Base-by-base conservation (phyloP, 2,797 vertebrate genomes). In the Pelochelys cantorii region DNA sequence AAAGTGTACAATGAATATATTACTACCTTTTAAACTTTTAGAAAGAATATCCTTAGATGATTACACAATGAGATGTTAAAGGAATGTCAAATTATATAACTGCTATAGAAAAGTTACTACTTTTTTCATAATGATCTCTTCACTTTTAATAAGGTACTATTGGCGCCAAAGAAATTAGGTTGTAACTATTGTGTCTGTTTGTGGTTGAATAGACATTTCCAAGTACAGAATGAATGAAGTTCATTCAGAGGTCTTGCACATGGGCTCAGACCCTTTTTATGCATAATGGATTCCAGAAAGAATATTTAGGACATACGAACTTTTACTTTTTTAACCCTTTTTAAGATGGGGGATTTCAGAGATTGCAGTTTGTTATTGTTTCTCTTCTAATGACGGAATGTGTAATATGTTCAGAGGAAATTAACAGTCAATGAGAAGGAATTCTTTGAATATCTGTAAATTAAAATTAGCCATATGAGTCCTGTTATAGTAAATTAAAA, bases 201-300 rank as follows among this genome's bases (percentile, higher is more conserved):
- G 97, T 97, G 95, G 95, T 94, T 96, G 93, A 95, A 98, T 96
- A 98, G 98, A 98, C 97, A 98, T 98, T 98, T 98, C 98, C 98
- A 98, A 98, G 98, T 98, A 98, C 97, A 92, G 97, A 98, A 99
- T 98, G 99, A 99, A 99, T 98, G 98, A 97, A 97, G 97, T 98
- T 98, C 98, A 98, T 99, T 99, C 98, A 99, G 97, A 97, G 98
- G 97, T 95, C 96, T 97, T 97, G 97, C 96, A 97, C 97, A 97
- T 92, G 96, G 98, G 97, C 98, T 95, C 97, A 56, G 97, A 97
- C 85, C 97, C 98, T 97, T 98, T 98, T 98, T 98, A 98, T 97
- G 98, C 98, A 97, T 97, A 98, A 98, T 98, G 97, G 93, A 95
- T 95, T 95, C 95, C 93, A 95, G 89, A 68, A 95, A 97, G 95